Evolutionary conservation across 2,888 invertebrate species (phyloP).

Genomic region (Tryphoninae sp.): DNA sequence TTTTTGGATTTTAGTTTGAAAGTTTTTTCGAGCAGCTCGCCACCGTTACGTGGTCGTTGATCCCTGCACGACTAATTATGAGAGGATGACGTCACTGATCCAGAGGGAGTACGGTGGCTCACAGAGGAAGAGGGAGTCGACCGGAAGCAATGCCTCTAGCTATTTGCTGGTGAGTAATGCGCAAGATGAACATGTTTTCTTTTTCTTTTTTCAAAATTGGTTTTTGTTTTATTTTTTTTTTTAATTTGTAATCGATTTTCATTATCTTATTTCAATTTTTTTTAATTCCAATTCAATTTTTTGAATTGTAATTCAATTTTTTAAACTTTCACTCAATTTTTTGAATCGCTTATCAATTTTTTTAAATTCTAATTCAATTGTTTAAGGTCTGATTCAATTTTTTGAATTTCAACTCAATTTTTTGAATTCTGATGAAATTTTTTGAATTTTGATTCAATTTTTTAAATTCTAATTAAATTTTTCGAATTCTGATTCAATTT

Average conservation of each 20-base stretch:
- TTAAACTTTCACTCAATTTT: no score
- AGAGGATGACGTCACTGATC: slow-evolving; percentile 76
- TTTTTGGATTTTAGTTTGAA: background rate
- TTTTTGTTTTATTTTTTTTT: background rate
- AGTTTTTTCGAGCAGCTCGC: slow-evolving; percentile 11
- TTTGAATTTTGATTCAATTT: background rate
- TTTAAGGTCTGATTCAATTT: no score
- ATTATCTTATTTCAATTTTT: no score
- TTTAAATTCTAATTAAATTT: no score
- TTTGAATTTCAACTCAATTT: no score
- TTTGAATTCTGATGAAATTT: background rate
- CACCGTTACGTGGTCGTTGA: slow-evolving; percentile 47
- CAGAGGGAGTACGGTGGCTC: slow-evolving; percentile 75
- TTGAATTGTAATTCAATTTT: no score
- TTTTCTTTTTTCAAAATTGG: background rate
- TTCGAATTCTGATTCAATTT: no score
- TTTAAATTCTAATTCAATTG: no score
- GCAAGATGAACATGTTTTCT: slow-evolving; percentile 3
- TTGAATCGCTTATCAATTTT: no score
- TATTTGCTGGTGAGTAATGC: slow-evolving; percentile 75
- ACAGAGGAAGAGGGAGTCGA: slow-evolving; percentile 77
- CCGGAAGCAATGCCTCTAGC: slow-evolving; percentile 77
- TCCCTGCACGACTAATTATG: slow-evolving; percentile 69
- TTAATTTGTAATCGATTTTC: no score
- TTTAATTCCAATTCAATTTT: no score